phyloP scores from a whole-genome alignment of 2,797 vertebrate species.

The Sphenodon punctatus region DNA sequence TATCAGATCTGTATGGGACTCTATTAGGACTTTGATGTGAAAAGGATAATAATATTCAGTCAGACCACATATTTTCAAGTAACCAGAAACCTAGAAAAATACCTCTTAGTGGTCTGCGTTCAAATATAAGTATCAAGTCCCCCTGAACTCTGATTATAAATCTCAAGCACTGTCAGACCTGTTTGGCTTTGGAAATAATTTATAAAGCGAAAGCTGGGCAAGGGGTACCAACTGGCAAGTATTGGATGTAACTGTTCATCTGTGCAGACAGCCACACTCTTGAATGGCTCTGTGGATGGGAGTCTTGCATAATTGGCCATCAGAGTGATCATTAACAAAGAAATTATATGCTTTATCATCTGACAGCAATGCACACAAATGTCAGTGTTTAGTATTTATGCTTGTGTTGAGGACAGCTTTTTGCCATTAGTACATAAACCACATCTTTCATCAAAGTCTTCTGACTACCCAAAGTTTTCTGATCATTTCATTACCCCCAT shows the following conservation, averaged over 20 bases:
- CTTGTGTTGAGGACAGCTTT: conserved; percentile 35
- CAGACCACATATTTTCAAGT: neutral
- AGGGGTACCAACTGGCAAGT: neutral
- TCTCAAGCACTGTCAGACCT: neutral
- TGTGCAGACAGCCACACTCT: neutral
- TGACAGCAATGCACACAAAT: neutral
- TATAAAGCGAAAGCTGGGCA: neutral
- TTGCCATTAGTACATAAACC: conserved; percentile 50
- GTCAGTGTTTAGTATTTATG: conserved; percentile 54
- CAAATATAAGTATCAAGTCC: fast-evolving
- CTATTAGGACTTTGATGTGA: no score
- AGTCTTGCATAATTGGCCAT: neutral
- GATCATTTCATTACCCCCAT: conserved; percentile 57
- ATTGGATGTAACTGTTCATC: neutral
- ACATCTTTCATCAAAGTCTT: conserved; percentile 45
- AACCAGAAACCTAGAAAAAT: neutral
- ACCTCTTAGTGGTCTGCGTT: no score
- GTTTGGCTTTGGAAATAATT: neutral
- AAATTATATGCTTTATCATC: conserved; percentile 27
- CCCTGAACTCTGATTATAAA: neutral
- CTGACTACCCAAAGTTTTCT: conserved; percentile 49
- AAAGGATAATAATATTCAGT: no score
- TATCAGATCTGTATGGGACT: no score
- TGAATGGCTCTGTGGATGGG: neutral
- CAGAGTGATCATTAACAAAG: neutral